Evolutionary conservation across 2,797 vertebrate genomes (phyloP).

Genomic region (Lutjanus campechanus): DNA sequence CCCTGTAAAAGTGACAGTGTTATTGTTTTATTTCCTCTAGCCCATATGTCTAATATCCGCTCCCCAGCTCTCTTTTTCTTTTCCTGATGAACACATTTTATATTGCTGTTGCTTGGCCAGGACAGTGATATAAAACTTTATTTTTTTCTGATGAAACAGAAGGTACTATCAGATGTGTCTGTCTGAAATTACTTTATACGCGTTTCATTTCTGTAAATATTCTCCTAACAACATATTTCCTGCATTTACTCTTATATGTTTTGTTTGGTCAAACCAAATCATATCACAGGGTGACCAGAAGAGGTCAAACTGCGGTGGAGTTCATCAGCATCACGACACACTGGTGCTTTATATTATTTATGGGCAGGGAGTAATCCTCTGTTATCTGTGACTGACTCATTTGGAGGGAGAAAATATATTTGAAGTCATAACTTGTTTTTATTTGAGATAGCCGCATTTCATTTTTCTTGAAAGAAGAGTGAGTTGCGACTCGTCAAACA

Average conservation of each 20-base stretch:
- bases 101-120: conserved; percentile 9
- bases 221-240: not conserved
- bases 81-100: conserved; percentile 27
- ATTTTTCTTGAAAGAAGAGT: conserved; percentile 4
- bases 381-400: conserved; percentile 34
- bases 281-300: not conserved
- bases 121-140: conserved; percentile 25
- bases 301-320: conserved; percentile 29
- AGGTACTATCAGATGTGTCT: conserved; percentile 26
- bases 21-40: conserved; percentile 59
- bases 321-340: conserved; percentile 21
- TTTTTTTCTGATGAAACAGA: conserved; percentile 21
- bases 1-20: conserved; percentile 45
- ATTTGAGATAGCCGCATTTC: not conserved
- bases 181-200: not conserved
- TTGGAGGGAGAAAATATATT: conserved; percentile 17
- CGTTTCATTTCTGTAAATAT: not conserved
- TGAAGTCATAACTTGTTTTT: conserved; percentile 27
- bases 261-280: conserved; percentile 2
- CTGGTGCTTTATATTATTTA: conserved; percentile 31
- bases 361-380: conserved; percentile 2
- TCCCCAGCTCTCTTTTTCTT: conserved; percentile 14
- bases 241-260: conserved; percentile 7
- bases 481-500: conserved; percentile 17
- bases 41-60: conserved; percentile 50